These are phyloP conservation scores for Lerista edwardsae DNA, from an alignment of 2,797 vertebrate genomes.

Conservation along the genomic window DNA sequence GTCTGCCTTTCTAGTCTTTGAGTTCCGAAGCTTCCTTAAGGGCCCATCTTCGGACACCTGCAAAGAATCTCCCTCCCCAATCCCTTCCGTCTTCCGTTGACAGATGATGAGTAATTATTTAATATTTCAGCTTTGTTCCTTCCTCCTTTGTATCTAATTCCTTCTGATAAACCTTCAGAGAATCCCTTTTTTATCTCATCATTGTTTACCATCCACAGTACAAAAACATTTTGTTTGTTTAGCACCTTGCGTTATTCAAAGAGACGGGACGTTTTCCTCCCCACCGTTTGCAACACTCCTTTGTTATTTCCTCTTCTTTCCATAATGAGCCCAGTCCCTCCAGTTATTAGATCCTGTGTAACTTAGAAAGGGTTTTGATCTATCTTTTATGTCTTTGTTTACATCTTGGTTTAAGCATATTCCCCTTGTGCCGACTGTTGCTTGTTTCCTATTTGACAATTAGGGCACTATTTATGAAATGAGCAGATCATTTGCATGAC, in stretches of 20 bases:
- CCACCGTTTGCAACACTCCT: background rate
- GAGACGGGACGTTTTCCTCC: background rate
- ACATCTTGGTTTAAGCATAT: slow-evolving; percentile 48
- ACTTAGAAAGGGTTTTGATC: slow-evolving; percentile 55
- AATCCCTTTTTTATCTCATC: slow-evolving; percentile 30
- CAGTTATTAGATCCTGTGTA: slow-evolving; percentile 47
- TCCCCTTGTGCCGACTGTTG: background rate
- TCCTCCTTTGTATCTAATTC: slow-evolving; percentile 4
- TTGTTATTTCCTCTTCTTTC: slow-evolving; percentile 39
- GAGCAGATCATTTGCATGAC: slow-evolving; percentile 58
- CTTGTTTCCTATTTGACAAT: slow-evolving; percentile 56
- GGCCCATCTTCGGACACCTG: background rate
- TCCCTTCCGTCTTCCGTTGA: rapidly evolving
- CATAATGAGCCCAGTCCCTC: slow-evolving; percentile 24
- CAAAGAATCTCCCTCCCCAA: background rate
- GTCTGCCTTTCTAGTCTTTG: background rate
- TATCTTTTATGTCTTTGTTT: slow-evolving; percentile 57
- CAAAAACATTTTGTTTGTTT: slow-evolving; percentile 50
- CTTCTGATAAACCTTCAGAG: slow-evolving; percentile 30
- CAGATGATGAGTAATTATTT: slow-evolving; percentile 39
- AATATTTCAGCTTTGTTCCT: slow-evolving; percentile 32
- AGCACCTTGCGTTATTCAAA: slow-evolving; percentile 42
- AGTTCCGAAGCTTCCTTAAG: background rate
- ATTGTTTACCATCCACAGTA: slow-evolving; percentile 39
- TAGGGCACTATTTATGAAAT: slow-evolving; percentile 55